These are phyloP conservation scores for Copsychus sechellarum DNA, from an alignment of 2,113 vertebrate genomes.

Conservation along the genomic window DNA sequence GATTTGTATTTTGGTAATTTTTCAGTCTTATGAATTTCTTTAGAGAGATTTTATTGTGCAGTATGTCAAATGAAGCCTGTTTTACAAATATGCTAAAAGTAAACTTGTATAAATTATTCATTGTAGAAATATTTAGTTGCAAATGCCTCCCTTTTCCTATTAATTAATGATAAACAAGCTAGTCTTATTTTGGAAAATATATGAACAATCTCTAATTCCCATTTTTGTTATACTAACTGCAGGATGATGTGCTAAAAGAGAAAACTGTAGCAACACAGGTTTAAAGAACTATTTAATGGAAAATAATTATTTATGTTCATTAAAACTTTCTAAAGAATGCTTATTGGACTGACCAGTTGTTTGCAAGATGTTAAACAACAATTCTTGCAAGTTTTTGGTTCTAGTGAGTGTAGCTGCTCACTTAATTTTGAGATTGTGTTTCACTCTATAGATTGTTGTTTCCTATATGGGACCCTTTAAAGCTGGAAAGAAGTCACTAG, in stretches of 20 bases:
- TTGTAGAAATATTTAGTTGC: constrained; percentile 31
- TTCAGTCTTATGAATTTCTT: constrained; percentile 2
- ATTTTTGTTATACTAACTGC: neutral
- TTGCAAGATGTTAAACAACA: neutral
- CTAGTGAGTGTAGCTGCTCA: neutral
- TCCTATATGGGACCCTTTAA: neutral
- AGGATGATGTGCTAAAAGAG: neutral
- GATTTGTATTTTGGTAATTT: constrained; percentile 29
- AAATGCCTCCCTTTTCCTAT: constrained; percentile 24
- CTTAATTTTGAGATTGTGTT: neutral
- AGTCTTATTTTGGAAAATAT: neutral
- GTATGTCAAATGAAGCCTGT: neutral
- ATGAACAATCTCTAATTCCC: neutral
- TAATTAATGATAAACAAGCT: constrained; percentile 35
- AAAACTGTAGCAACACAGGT: neutral
- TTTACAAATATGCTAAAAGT: constrained; percentile 23
- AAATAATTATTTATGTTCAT: neutral
- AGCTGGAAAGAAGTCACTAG: neutral
- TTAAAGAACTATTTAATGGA: neutral
- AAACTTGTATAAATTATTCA: constrained; percentile 53
- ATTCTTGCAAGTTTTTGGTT: neutral
- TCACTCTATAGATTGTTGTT: neutral
- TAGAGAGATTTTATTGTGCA: neutral
- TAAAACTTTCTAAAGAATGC: neutral
- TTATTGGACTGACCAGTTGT: neutral